Evolutionary conservation across 2,113 vertebrate genomes (phyloP).

Genomic region (Talpa occidentalis): DNA sequence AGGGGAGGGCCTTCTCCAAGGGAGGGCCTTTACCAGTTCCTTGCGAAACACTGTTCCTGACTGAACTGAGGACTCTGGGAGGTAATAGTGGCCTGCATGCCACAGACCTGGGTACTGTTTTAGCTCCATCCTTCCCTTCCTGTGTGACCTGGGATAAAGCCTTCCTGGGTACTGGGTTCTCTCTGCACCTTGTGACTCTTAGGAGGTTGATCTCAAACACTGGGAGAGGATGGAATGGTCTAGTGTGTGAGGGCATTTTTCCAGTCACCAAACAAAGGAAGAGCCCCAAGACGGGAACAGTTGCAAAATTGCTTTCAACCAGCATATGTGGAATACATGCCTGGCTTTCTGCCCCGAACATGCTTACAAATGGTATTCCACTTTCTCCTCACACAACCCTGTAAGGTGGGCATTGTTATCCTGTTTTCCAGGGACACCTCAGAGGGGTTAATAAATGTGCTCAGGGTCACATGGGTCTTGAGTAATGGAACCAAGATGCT

Average conservation of each 20-base stretch:
- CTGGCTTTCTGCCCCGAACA: background rate
- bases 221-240: background rate
- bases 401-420: no score
- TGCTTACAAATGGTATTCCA: background rate
- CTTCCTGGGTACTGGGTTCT: background rate
- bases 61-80: background rate
- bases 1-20: background rate
- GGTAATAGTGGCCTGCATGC: background rate
- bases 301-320: accelerated
- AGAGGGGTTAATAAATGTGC: background rate
- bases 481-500: background rate
- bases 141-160: background rate
- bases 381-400: background rate
- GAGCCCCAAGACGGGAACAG: background rate
- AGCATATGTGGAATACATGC: background rate
- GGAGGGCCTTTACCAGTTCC: background rate
- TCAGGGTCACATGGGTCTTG: background rate
- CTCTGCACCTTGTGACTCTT: background rate
- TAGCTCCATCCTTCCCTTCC: background rate
- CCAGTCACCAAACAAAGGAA: background rate
- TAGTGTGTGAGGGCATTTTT: accelerated
- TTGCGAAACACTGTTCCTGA: background rate
- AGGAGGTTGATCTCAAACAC: background rate
- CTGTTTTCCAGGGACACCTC: background rate
- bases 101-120: background rate